Conservation (phyloP, 2,888 invertebrate genomes). For the Megalurothrips usitatus region DNA sequence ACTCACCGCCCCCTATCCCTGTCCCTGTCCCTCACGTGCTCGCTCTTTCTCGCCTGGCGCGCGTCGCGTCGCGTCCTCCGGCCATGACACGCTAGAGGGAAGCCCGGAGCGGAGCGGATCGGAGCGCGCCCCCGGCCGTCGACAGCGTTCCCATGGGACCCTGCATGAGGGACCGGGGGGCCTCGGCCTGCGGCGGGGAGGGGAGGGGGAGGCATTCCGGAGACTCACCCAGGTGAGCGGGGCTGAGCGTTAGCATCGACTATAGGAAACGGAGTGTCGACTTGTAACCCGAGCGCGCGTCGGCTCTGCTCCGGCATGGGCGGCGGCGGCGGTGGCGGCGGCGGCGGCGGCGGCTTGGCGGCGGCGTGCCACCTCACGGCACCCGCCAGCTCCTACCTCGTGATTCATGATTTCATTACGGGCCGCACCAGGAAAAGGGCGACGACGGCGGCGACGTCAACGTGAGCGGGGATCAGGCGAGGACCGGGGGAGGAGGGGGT, state of each 20-base stretch:
- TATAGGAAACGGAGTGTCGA: neutral
- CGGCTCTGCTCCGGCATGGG: neutral
- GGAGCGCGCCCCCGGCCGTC: neutral
- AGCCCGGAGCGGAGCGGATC: no score
- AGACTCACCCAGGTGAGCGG: neutral
- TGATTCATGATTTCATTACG: no score
- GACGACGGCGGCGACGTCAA: no score
- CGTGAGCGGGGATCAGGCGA: neutral
- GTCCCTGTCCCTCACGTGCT: no score
- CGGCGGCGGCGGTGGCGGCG: neutral
- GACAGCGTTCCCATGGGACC: neutral
- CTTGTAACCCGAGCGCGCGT: neutral
- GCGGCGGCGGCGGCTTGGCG: neutral
- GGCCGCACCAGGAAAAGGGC: no score
- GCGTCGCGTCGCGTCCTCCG: neutral
- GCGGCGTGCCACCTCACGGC: neutral
- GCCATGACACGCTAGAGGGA: neutral
- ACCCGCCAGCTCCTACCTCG: no score
- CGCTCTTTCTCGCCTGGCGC: no score
- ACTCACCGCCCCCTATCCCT: no score
- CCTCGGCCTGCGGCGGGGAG: neutral
- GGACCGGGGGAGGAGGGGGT: neutral
- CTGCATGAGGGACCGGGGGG: neutral
- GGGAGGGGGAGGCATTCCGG: neutral
- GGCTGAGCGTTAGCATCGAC: slow-evolving; percentile 1